Percentiles rank a stretch among this genome's conserved stretches.
These are phyloP conservation scores for Brenthis hecate DNA, from an alignment of 2,888 invertebrate genomes.

Conservation along the genomic window DNA sequence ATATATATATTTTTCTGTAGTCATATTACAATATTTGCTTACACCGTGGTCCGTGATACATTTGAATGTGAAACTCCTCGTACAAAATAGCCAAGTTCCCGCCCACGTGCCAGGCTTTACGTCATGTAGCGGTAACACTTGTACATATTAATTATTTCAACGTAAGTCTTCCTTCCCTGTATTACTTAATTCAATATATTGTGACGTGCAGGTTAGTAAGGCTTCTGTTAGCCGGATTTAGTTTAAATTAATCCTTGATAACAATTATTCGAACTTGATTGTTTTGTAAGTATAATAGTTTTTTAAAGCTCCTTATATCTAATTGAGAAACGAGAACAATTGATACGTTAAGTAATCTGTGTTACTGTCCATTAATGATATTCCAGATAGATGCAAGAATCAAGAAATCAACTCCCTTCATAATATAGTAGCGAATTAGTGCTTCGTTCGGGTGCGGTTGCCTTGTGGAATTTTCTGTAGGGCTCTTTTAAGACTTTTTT, in stretches of 20 bases:
- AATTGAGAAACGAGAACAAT: too few species aligned
- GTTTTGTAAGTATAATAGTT: too few species aligned
- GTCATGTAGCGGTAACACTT: conserved; percentile 38
- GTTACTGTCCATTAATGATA: too few species aligned
- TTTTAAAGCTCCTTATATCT: too few species aligned
- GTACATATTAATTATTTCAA: conserved; percentile 31
- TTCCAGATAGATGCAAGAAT: too few species aligned
- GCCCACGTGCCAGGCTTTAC: conserved; percentile 39
- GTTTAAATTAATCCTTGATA: conserved; percentile 9
- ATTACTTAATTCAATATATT: conserved; percentile 7
- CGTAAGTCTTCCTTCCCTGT: conserved; percentile 29
- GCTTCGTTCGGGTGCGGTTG: too few species aligned
- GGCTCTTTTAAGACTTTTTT: too few species aligned
- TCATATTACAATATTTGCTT: not conserved
- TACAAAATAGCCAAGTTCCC: conserved; percentile 30
- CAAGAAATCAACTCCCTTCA: too few species aligned
- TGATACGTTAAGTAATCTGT: too few species aligned
- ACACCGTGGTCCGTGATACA: not conserved
- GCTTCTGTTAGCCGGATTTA: conserved; percentile 16
- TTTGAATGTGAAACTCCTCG: not conserved
- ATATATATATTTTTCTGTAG: not conserved
- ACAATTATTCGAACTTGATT: not conserved
- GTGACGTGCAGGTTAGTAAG: conserved; percentile 12
- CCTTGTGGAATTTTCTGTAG: too few species aligned
- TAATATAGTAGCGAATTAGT: too few species aligned